Base-by-base conservation (phyloP, 2,113 vertebrate genomes). In the Crotalus helleri region DNA sequence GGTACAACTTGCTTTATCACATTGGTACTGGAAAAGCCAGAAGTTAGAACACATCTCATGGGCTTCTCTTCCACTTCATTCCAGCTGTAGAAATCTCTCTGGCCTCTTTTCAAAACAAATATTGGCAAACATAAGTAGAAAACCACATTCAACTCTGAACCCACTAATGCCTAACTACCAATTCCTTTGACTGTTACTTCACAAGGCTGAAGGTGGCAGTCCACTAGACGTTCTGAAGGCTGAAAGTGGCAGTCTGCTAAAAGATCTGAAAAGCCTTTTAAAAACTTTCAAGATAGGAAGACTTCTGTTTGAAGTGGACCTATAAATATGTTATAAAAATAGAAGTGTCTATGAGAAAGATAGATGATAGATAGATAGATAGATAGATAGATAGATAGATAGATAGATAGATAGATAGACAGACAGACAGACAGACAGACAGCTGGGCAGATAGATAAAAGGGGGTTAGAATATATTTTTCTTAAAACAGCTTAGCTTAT, bases 41-140 rank as follows among this genome's bases (percentile, higher is more conserved):
- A 89, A 95, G 94, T 97, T 96, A 95, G 94, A 95, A 97, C 97
- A 96, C 97, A 96, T 94, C 97, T 91, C 92, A 88, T 93, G 94
- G 87, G 94, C 93, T 96, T 96, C 57, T 95, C 95, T 96, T 98
- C 94, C 96, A 97, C 96, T 97, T 96, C 95, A 94, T 94, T 97
- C 95, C 53, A 49, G 59, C 74, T 96, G 94, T 97, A 96, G 96
- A 97, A 95, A 95, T 95, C 94, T 97, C 94, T 94, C 97, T 97
- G 97, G 97, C 97, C 96, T 94, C 93, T 96, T 97, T 97, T 98
- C 97, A 97, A 98, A 97, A 97, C 96, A 96, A 97, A 97, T 96
- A 96, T 97, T 97, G 97, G 97, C 97, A 96, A 95, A 92, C 0
- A 0, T 93, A 95, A 94, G 97, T 96, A 97, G 94, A 97, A 97